Evolutionary conservation across 2,888 invertebrate species (phyloP).

Genomic region (Apoderus coryli): DNA sequence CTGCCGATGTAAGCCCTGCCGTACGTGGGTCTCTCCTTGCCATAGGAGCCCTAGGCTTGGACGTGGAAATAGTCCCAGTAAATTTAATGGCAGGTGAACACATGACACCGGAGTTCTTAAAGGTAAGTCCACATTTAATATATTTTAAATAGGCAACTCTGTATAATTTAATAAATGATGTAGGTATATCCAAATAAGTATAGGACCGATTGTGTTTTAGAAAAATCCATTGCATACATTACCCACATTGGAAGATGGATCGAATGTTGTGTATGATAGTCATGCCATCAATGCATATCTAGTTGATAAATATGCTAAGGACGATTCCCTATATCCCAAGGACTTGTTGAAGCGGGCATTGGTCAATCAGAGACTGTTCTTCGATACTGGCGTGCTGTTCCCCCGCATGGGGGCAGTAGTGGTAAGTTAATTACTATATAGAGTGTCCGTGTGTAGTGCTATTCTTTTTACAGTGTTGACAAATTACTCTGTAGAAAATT

Average conservation of each 20-base stretch:
- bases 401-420: slow-evolving; percentile 26
- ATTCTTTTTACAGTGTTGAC: too few relatives aligned
- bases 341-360: slow-evolving; percentile 36
- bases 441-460: too few relatives aligned
- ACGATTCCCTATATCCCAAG: slow-evolving; percentile 38
- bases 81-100: slow-evolving; percentile 34
- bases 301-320: slow-evolving; percentile 21
- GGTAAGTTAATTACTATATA: too few relatives aligned
- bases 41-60: slow-evolving; percentile 31
- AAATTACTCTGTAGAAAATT: too few relatives aligned
- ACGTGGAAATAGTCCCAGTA: slow-evolving; percentile 31
- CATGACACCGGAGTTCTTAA: slow-evolving; percentile 27
- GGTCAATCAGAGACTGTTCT: slow-evolving; percentile 41
- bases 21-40: slow-evolving; percentile 33
- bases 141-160: too few relatives aligned
- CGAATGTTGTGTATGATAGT: slow-evolving; percentile 42
- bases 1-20: slow-evolving; percentile 28
- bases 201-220: slow-evolving; percentile 27
- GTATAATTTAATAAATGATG: too few relatives aligned
- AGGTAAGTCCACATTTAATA: too few relatives aligned
- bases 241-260: slow-evolving; percentile 39
- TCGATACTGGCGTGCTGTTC: slow-evolving; percentile 38
- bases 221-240: slow-evolving; percentile 40
- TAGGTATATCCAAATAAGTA: too few relatives aligned
- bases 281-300: slow-evolving; percentile 25